Percentiles rank a stretch among this genome's conserved stretches.
Conservation (phyloP, 1,140 invertebrate genomes). For the Pseudomyrmex concolor region DNA sequence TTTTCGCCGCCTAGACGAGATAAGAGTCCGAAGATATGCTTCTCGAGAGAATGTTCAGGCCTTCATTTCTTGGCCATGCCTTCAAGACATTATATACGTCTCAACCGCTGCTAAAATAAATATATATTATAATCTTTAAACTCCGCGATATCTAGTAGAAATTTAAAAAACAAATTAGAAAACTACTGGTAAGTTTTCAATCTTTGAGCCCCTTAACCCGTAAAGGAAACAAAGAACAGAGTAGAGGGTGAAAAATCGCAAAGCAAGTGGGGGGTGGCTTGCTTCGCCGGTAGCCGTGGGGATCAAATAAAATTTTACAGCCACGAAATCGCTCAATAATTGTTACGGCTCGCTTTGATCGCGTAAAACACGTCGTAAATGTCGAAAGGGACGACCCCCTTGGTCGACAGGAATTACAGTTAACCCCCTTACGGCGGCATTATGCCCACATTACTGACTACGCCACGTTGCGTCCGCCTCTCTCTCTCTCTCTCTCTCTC, state of each 20-base stretch:
- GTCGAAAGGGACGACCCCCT: slow-evolving; percentile 79
- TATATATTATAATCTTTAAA: background rate
- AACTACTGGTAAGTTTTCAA: background rate
- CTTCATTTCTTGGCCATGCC: slow-evolving; percentile 17
- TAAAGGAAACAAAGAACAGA: background rate
- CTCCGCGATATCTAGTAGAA: slow-evolving; percentile 1
- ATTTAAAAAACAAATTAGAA: background rate
- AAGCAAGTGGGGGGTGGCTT: slow-evolving; percentile 35
- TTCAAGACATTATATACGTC: slow-evolving; percentile 11
- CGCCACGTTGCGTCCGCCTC: slow-evolving; percentile 35
- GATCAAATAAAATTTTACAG: slow-evolving; percentile 84
- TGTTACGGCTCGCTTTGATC: slow-evolving; percentile 84
- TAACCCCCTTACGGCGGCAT: slow-evolving; percentile 75
- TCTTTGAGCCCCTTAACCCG: background rate
- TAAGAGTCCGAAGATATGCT: slow-evolving; percentile 49
- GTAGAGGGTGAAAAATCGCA: slow-evolving; percentile 17
- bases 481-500: background rate
- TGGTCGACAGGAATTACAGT: slow-evolving; percentile 77
- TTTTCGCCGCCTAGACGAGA: slow-evolving; percentile 40
- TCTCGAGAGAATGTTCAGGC: slow-evolving; percentile 40
- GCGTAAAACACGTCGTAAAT: slow-evolving; percentile 85
- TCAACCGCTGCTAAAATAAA: slow-evolving; percentile 13
- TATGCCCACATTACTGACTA: slow-evolving; percentile 74
- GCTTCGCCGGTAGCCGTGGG: slow-evolving; percentile 64
- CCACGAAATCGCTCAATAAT: slow-evolving; percentile 84